Conservation (phyloP, 2,113 vertebrate genomes). For the Agapornis roseicollis region DNA sequence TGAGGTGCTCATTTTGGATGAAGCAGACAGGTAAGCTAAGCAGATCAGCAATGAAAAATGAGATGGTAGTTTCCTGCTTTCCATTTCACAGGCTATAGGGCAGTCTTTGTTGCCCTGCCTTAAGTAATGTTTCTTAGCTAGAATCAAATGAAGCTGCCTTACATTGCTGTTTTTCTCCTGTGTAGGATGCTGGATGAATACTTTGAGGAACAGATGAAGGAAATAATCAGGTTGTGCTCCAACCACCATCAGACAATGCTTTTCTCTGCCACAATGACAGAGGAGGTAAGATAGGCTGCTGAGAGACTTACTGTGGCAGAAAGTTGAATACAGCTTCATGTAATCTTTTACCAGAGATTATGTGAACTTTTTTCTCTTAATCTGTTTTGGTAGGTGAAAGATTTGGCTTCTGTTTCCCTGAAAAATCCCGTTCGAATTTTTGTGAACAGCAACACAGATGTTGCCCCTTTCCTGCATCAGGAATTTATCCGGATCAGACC, state of each 20-base stretch:
- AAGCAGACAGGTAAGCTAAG: conserved; percentile 87
- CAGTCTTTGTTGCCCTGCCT: neutral
- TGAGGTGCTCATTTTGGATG: conserved; percentile 95
- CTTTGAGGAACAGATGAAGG: conserved; percentile 99
- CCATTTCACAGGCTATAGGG: neutral
- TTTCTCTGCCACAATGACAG: conserved; percentile 97
- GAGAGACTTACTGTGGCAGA: neutral
- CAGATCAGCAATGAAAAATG: neutral
- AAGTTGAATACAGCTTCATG: neutral
- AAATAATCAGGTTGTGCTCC: conserved; percentile 92
- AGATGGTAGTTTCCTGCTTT: neutral
- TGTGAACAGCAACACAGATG: conserved; percentile 97
- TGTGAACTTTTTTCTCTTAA: neutral
- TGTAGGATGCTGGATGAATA: conserved; percentile 97
- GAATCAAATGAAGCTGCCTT: neutral
- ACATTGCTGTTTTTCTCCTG: neutral
- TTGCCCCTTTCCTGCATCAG: conserved; percentile 93
- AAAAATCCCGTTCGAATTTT: conserved; percentile 91
- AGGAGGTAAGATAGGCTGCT: conserved; percentile 79
- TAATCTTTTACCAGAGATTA: neutral
- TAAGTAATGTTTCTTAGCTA: neutral
- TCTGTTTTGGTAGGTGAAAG: conserved; percentile 84
- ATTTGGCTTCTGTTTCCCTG: conserved; percentile 92
- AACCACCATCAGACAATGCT: conserved; percentile 95
- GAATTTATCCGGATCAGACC: conserved; percentile 93